Evolutionary conservation across 2,888 invertebrate species (phyloP).

Genomic region (Sycophila texana): DNA sequence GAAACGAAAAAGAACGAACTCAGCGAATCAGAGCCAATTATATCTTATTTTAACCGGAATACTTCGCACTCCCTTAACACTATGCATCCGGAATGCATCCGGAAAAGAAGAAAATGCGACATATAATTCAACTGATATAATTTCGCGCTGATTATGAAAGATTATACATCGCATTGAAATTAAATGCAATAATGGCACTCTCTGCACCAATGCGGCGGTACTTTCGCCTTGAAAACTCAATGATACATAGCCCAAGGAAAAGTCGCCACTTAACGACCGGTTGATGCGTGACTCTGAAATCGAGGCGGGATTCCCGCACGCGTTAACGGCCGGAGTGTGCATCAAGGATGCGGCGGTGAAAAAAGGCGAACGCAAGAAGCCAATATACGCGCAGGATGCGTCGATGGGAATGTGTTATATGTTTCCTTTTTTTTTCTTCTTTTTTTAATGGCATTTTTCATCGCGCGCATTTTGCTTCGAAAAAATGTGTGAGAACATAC

Average conservation of each 20-base stretch:
- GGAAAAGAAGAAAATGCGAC: background rate
- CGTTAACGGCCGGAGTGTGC: background rate
- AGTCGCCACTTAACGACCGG: background rate
- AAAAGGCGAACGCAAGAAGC: background rate
- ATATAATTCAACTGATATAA: background rate
- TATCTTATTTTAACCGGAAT: too few relatives aligned
- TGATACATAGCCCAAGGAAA: background rate
- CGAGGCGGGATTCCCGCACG: background rate
- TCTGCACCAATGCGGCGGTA: background rate
- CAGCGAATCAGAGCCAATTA: too few relatives aligned
- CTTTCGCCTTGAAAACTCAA: background rate
- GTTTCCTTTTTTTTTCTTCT: background rate
- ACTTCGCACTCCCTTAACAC: too few relatives aligned
- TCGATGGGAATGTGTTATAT: background rate
- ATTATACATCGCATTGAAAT: background rate
- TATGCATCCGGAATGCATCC: too few relatives aligned
- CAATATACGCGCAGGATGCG: background rate
- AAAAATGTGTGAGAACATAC: too few relatives aligned
- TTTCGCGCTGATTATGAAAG: background rate
- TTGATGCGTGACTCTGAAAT: background rate
- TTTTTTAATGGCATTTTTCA: background rate
- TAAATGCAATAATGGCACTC: constrained; percentile 4
- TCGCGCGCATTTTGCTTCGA: too few relatives aligned
- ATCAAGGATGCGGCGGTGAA: background rate
- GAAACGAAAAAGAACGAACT: too few relatives aligned